Percentiles rank a stretch among this genome's conserved stretches.
Evolutionary conservation across 2,888 invertebrate genomes (phyloP).

Genomic region (Endomychus coccineus): DNA sequence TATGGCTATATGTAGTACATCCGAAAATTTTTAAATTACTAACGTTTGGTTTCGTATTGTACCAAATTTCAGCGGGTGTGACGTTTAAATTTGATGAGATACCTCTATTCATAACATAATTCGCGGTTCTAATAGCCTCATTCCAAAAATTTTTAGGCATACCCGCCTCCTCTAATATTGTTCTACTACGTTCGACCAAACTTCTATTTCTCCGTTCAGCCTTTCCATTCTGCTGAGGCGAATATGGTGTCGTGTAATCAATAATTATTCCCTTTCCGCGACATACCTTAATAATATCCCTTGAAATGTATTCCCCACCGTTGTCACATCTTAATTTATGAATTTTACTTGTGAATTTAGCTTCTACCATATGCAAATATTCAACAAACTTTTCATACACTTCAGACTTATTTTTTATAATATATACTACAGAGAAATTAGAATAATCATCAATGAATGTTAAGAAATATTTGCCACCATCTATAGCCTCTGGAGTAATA

Average conservation of each 20-base stretch:
- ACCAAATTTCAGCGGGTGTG: constrained; percentile 15
- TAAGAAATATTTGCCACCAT: too few species aligned
- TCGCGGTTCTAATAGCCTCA: constrained; percentile 11
- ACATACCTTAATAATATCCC: constrained; percentile 9
- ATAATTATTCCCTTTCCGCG: constrained; percentile 11
- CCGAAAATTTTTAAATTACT: constrained; percentile 13
- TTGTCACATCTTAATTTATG: constrained; percentile 11
- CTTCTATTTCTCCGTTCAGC: constrained; percentile 13
- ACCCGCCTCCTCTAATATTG: constrained; percentile 11
- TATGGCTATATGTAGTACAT: constrained; percentile 11
- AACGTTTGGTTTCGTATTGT: constrained; percentile 12
- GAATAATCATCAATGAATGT: too few species aligned
- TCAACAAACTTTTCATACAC: not conserved
- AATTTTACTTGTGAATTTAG: constrained; percentile 1
- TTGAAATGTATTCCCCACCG: constrained; percentile 11
- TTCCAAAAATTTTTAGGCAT: constrained; percentile 14
- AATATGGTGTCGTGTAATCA: constrained; percentile 13
- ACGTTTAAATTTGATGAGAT: constrained; percentile 4
- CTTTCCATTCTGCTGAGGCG: constrained; percentile 16
- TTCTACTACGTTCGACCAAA: constrained; percentile 11
- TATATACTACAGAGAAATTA: too few species aligned
- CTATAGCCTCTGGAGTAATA: not conserved
- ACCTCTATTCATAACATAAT: constrained; percentile 14
- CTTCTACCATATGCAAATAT: constrained; percentile 1
- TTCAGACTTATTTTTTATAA: constrained; percentile 4